Percentiles rank a stretch among this genome's conserved stretches.
These are phyloP conservation scores for Rallus crepitans DNA, from an alignment of 2,797 vertebrate genomes.

Conservation along the genomic window DNA sequence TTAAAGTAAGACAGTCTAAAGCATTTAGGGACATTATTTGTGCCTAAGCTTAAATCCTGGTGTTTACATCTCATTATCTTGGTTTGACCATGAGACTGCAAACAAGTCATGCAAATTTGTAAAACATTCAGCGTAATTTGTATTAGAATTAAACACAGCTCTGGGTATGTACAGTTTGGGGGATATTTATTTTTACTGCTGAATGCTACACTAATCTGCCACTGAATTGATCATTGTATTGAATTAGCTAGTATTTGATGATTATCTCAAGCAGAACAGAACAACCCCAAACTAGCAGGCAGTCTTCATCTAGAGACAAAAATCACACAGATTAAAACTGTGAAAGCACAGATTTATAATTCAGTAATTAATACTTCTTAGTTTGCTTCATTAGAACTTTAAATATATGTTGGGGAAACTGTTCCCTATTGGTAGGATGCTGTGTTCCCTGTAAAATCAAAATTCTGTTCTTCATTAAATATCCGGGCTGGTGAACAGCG, in stretches of 20 bases:
- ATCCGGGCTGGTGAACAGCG: not conserved
- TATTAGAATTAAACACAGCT: constrained; percentile 25
- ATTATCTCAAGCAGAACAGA: constrained; percentile 32
- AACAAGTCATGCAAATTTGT: constrained; percentile 22
- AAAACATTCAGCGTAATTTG: not conserved
- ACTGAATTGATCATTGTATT: constrained; percentile 25
- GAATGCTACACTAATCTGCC: constrained; percentile 3
- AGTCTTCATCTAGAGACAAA: constrained; percentile 15
- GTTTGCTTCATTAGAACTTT: not conserved
- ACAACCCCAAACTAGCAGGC: not conserved
- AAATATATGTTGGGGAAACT: not conserved
- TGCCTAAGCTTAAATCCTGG: not conserved
- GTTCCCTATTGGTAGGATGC: not conserved
- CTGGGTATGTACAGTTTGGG: not conserved
- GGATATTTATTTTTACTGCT: constrained; percentile 13
- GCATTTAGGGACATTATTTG: not conserved
- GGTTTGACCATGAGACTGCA: not conserved
- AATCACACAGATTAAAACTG: constrained; percentile 18
- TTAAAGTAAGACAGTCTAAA: not conserved
- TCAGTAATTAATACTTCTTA: constrained; percentile 20
- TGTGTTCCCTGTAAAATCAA: not conserved
- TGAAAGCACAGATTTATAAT: not conserved
- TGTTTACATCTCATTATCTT: constrained; percentile 36
- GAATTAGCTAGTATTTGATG: constrained; percentile 27
- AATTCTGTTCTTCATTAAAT: not conserved